Evolutionary conservation across 1,140 invertebrate species (phyloP), one percentile per base, ranked within the genome.

Genomic region (Aphidius ervi): DNA sequence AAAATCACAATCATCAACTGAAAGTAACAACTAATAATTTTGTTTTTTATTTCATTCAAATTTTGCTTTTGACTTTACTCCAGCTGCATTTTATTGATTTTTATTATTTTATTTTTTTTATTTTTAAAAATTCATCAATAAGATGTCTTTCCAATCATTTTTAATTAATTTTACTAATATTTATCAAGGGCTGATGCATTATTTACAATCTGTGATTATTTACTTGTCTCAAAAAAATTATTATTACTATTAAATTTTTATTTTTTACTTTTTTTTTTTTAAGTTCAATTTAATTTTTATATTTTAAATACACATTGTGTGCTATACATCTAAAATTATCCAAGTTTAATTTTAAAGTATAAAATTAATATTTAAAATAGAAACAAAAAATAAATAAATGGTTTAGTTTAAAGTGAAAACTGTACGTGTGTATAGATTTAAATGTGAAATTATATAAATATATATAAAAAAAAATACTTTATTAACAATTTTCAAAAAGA

Each of bases 1-100:
- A 52, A 72, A 75, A 40, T 71, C 73, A n/a, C 78, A 79, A 52
- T 63, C 68, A 56, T 75, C 72, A 16, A 64, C 64, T 10, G 78
- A 80, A 47, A 76, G 68, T 31, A 62, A 57, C 56, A 78, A 70
- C 60, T 70, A 70, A 70, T 78, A 61, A 60, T 65, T 31, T 31
- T 31, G 2, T 31, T 31, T 31, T 31, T 31, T 3, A 31, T 1
- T 31, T 31, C 1, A 31, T 31, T 31, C 4, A 31, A 31, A 1
- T 31, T 31, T 31, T 31, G 23, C 23, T 31, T 31, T 31, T 16
- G 16, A 16, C 46, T 16, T 3, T 48, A 16, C 46, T 10, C 9
- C 2, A 6, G 6, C 16, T 48, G 9, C 9, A 10, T n/a, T 9
- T 48, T 10, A 16, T 16, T 6, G 16, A n/a, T n/a, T 48, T 10